These are phyloP conservation scores for Spheniscus mendiculus DNA, from an alignment of 2,113 vertebrate species.

Conservation along the genomic window DNA sequence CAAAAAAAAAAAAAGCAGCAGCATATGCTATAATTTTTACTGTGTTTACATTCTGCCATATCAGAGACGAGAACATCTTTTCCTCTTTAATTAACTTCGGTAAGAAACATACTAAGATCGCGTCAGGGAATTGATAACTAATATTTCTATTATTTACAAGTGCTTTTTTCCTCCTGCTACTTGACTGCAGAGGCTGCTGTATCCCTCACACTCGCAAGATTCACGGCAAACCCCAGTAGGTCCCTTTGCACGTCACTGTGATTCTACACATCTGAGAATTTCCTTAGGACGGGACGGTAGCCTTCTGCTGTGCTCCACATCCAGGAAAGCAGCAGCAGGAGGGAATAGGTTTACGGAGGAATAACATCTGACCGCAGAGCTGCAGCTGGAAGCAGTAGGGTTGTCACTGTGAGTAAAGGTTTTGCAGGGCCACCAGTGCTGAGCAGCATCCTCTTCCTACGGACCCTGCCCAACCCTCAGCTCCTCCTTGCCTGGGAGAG, in stretches of 20 bases:
- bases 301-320: neutral
- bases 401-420: neutral
- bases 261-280: neutral
- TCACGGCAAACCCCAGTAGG: neutral
- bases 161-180: neutral
- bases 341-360: neutral
- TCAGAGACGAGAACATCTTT: neutral
- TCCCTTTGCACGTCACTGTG: fast-evolving
- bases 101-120: neutral
- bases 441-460: neutral
- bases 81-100: neutral
- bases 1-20: neutral
- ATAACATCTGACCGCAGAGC: fast-evolving
- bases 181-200: neutral
- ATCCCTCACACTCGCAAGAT: neutral
- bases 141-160: neutral
- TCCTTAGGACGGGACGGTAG: neutral
- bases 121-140: neutral
- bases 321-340: neutral
- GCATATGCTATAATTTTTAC: neutral
- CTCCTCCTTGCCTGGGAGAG: fast-evolving
- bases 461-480: neutral
- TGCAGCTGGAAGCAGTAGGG: neutral
- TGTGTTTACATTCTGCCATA: neutral
- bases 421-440: neutral